These are phyloP conservation scores for Saccopteryx leptura DNA, from an alignment of 2,113 vertebrate genomes.

Conservation along the genomic window DNA sequence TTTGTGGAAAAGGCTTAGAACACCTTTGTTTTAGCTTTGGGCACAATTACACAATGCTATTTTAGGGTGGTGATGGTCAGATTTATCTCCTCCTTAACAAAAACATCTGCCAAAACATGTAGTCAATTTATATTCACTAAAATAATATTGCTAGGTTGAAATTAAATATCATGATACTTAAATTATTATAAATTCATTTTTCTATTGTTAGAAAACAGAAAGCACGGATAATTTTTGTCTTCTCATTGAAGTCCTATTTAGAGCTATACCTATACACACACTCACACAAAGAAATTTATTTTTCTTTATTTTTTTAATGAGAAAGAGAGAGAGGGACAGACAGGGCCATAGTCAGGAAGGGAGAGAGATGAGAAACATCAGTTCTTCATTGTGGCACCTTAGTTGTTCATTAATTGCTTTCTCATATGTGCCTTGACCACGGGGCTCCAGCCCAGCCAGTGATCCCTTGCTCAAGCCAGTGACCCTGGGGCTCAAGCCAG, in stretches of 20 bases:
- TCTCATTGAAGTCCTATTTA: constrained; percentile 8
- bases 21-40: neutral
- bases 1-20: neutral
- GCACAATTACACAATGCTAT: neutral
- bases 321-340: no score
- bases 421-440: no score
- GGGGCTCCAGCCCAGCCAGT: no score
- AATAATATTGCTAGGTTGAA: neutral
- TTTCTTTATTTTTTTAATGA: no score
- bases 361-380: no score
- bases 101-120: neutral
- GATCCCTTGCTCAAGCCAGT: no score
- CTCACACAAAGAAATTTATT: neutral
- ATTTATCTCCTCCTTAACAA: neutral
- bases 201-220: neutral
- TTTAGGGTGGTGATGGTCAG: neutral
- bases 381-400: no score
- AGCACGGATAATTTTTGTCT: neutral
- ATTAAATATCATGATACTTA: neutral
- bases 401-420: no score
- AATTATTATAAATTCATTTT: neutral
- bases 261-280: neutral
- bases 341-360: no score
- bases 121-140: constrained; percentile 27
- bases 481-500: no score